Conservation (phyloP, 2,797 vertebrate species). For the Muscicapa comitata region DNA sequence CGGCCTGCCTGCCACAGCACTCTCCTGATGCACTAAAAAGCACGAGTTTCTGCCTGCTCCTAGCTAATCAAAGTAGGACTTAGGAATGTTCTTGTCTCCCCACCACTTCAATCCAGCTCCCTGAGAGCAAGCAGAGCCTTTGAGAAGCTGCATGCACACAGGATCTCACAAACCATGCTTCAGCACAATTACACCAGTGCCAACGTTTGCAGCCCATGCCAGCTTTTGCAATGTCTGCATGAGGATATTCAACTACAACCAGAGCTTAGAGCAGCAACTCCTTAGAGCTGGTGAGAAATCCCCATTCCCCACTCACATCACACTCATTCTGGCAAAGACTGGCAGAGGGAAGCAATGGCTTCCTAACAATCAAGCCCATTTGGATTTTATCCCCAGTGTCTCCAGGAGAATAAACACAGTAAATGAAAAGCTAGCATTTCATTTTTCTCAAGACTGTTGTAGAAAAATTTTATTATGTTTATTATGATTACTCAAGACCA, state of each 20-base stretch:
- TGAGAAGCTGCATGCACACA: background rate
- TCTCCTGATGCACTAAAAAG: no score
- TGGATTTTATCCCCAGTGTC: background rate
- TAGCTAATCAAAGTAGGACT: background rate
- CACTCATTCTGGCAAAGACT: background rate
- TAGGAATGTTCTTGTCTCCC: background rate
- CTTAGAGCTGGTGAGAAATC: background rate
- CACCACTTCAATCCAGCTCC: background rate
- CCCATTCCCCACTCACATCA: background rate
- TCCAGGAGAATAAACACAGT: background rate
- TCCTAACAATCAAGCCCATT: background rate
- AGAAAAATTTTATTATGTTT: background rate
- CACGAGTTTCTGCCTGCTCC: background rate
- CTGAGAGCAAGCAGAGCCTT: background rate
- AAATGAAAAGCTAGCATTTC: background rate
- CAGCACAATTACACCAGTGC: background rate
- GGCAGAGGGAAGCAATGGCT: background rate
- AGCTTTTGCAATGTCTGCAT: background rate
- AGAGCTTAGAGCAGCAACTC: background rate
- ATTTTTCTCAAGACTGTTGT: background rate
- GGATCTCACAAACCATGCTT: background rate
- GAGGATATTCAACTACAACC: background rate
- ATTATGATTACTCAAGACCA: background rate
- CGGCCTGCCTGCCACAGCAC: background rate
- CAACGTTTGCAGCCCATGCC: rapidly evolving